These are phyloP conservation scores for Knipowitschia caucasica DNA, from an alignment of 2,797 vertebrate genomes.

Conservation along the genomic window DNA sequence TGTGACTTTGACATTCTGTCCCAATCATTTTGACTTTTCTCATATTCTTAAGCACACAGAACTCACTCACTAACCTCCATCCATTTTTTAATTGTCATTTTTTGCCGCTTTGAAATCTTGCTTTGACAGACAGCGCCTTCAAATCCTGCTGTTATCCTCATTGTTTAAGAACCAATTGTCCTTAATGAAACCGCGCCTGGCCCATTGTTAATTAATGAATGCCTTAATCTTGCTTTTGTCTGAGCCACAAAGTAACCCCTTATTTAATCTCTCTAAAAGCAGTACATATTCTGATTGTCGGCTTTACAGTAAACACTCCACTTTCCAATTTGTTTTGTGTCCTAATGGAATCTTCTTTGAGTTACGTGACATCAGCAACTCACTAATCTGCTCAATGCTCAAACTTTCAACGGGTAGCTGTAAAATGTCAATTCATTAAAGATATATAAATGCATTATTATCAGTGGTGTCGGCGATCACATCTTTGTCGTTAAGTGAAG, in stretches of 20 bases:
- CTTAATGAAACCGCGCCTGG: conserved; percentile 6
- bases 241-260: conserved; percentile 19
- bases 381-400: not conserved
- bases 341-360: not conserved
- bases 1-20: too few relatives aligned
- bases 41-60: not conserved
- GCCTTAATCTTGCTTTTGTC: conserved; percentile 10
- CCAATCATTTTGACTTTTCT: not conserved
- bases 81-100: not conserved
- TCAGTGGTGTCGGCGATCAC: too few relatives aligned
- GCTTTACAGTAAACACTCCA: conserved; percentile 36
- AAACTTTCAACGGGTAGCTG: not conserved
- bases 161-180: conserved; percentile 1
- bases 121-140: not conserved
- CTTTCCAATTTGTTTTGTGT: conserved; percentile 20
- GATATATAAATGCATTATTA: too few relatives aligned
- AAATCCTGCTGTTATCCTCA: conserved; percentile 9
- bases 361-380: not conserved
- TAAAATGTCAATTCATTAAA: too few relatives aligned
- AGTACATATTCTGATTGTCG: conserved; percentile 21
- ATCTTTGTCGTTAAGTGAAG: too few relatives aligned
- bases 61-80: not conserved
- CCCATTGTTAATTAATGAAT: conserved; percentile 9
- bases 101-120: not conserved
- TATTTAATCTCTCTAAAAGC: conserved; percentile 32